These are phyloP conservation scores for Labeo calbasu DNA, from an alignment of 2,797 vertebrate species.

Conservation along the genomic window DNA sequence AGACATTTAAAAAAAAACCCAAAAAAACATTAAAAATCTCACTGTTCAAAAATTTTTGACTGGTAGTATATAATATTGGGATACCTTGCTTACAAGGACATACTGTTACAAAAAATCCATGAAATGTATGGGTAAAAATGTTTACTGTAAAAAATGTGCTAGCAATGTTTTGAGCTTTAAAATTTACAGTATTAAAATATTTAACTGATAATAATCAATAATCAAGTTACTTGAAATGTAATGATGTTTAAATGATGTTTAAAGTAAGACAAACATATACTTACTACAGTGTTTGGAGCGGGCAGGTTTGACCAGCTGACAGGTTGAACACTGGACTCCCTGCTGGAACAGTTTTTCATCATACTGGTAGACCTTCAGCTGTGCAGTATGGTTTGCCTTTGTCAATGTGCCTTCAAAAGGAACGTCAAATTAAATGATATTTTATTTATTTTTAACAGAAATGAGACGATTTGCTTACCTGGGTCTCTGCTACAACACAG, in stretches of 20 bases:
- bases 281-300: slow-evolving; percentile 96
- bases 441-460: not conserved
- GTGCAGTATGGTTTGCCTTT: slow-evolving; percentile 74
- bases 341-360: slow-evolving; percentile 85
- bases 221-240: not conserved
- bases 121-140: not conserved
- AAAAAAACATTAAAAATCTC: no score
- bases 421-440: not conserved
- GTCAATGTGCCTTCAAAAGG: slow-evolving; percentile 83
- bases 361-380: slow-evolving; percentile 82
- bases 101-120: not conserved
- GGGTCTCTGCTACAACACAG: slow-evolving; percentile 86
- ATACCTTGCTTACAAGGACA: not conserved
- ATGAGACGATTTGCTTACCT: slow-evolving; percentile 74
- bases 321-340: slow-evolving; percentile 81
- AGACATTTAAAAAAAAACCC: no score
- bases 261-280: slow-evolving; percentile 58
- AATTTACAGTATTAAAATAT: not conserved
- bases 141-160: not conserved
- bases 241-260: not conserved
- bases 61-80: not conserved
- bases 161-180: not conserved
- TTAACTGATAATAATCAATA: no score
- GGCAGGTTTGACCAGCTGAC: slow-evolving; percentile 86
- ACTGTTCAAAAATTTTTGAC: no score